Conservation (phyloP, 2,113 vertebrate species). For the Dolichallabes microphthalmus region DNA sequence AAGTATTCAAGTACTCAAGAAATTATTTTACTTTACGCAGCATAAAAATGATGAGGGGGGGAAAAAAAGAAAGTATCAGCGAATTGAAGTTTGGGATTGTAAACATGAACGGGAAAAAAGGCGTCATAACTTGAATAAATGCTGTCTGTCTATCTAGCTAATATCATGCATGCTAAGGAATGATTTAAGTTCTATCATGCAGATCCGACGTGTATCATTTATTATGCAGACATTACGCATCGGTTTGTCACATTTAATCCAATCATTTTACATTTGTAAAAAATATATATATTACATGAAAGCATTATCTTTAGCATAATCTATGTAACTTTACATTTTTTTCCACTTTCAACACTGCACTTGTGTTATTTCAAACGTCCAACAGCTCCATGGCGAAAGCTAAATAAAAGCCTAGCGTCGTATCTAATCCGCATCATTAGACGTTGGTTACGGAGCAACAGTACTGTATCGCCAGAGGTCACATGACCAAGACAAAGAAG, state of each 20-base stretch:
- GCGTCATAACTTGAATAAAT: not conserved
- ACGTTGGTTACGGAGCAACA: not conserved
- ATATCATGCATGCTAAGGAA: not conserved
- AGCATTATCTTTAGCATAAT: not conserved
- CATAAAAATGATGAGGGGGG: too few species aligned
- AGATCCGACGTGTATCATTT: not conserved
- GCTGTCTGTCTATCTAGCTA: too few species aligned
- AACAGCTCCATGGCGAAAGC: not conserved
- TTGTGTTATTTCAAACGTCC: not conserved
- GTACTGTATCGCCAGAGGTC: not conserved
- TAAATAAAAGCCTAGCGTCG: not conserved
- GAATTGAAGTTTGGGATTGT: not conserved
- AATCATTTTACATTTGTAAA: not conserved
- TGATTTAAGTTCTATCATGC: not conserved
- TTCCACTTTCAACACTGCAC: not conserved
- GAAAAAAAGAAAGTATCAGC: not conserved
- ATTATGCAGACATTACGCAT: not conserved
- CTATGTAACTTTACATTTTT: not conserved
- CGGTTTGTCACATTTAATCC: not conserved
- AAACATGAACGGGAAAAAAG: not conserved
- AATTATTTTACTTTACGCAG: not conserved
- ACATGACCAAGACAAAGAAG: not conserved
- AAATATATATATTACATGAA: not conserved
- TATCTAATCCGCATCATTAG: too few species aligned
- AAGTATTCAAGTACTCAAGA: too few species aligned